Evolutionary conservation across 2,888 invertebrate genomes (phyloP).

Genomic region (Drosophila meridiana): DNA sequence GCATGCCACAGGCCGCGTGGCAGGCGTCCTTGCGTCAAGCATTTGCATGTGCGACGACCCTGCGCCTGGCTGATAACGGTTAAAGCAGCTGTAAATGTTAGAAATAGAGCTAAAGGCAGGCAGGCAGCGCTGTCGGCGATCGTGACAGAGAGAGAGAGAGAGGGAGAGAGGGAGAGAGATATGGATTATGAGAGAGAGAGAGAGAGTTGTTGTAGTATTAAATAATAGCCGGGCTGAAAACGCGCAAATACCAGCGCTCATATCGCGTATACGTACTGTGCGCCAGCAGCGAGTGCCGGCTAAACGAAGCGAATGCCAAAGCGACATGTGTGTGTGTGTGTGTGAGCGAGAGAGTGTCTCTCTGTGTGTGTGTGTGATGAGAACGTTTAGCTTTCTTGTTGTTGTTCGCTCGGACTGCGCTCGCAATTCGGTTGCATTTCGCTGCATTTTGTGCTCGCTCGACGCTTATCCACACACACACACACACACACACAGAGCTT

Average conservation of each 20-base stretch:
- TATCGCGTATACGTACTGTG: constrained; percentile 73
- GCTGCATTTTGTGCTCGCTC: constrained; percentile 41
- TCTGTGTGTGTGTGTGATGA: constrained; percentile 40
- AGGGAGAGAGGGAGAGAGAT: neutral
- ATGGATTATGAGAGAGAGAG: neutral
- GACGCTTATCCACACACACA: constrained; percentile 66
- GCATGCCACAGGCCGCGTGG: constrained; percentile 11
- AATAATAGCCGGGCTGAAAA: constrained; percentile 65
- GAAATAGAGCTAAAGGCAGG: constrained; percentile 25
- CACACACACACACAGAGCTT: neutral
- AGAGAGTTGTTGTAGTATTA: constrained; percentile 50
- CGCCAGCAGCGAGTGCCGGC: constrained; percentile 35
- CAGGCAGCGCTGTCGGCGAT: constrained; percentile 16
- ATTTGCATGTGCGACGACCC: neutral
- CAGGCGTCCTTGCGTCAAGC: neutral
- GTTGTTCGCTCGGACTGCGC: constrained; percentile 34
- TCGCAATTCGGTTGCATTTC: constrained; percentile 62
- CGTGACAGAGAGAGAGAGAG: neutral
- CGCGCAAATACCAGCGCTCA: constrained; percentile 54
- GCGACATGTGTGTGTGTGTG: constrained; percentile 13
- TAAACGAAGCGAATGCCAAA: constrained; percentile 8
- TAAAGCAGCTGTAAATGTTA: constrained; percentile 12
- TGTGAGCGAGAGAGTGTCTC: constrained; percentile 1
- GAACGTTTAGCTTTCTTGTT: constrained; percentile 26
- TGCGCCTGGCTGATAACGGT: constrained; percentile 17